These are phyloP conservation scores for Seriola rivoliana DNA, from an alignment of 2,113 vertebrate genomes.

Conservation along the genomic window DNA sequence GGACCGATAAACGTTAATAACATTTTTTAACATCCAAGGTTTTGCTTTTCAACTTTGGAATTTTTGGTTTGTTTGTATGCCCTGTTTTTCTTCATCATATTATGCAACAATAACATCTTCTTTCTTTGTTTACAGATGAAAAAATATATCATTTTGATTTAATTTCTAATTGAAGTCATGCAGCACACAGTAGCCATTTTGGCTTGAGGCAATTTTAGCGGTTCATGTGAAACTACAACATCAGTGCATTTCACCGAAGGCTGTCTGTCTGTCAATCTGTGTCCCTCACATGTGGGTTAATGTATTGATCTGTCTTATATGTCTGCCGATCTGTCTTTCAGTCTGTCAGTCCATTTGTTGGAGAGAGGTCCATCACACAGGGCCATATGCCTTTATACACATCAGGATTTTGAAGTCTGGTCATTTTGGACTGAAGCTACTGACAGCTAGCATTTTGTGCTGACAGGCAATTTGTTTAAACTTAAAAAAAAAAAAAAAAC, in stretches of 20 bases:
- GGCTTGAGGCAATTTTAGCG: constrained; percentile 41
- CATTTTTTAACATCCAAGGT: neutral
- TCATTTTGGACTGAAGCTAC: constrained; percentile 51
- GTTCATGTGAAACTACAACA: constrained; percentile 99
- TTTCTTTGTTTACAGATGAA: constrained; percentile 42
- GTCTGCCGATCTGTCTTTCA: constrained; percentile 61
- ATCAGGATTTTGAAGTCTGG: constrained; percentile 49
- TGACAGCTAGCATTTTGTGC: constrained; percentile 11
- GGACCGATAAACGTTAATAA: neutral
- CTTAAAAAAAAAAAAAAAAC: neutral
- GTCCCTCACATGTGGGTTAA: constrained; percentile 70
- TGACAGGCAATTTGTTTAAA: neutral
- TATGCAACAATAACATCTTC: constrained; percentile 34
- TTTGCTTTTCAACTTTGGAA: neutral
- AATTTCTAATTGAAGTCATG: constrained; percentile 12
- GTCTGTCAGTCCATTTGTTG: constrained; percentile 59
- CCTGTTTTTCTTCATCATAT: constrained; percentile 16
- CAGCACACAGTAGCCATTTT: constrained; percentile 30
- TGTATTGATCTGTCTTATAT: constrained; percentile 80
- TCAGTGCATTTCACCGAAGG: constrained; percentile 91
- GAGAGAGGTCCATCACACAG: constrained; percentile 48
- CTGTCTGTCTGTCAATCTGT: constrained; percentile 80
- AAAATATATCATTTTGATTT: constrained; percentile 3
- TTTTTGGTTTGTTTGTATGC: constrained; percentile 9
- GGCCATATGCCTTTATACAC: constrained; percentile 37